Conservation (phyloP, 2,888 invertebrate species). For the Willowsia nigromaculata region DNA sequence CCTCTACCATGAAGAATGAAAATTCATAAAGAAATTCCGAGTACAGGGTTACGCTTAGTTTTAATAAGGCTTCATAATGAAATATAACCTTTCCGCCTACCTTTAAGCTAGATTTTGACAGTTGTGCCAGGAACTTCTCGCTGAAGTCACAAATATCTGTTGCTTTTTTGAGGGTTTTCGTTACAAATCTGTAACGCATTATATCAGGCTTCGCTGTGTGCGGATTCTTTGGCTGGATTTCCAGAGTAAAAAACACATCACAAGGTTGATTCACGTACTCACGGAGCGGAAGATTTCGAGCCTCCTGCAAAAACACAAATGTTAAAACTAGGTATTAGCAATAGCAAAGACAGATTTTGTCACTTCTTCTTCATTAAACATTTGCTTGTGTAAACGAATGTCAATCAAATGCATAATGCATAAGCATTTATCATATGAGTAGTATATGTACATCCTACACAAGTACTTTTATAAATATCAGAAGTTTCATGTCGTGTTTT, state of each 20-base stretch:
- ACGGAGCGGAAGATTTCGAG: constrained; percentile 81
- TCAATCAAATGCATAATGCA: background rate
- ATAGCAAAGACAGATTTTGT: background rate
- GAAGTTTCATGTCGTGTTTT: background rate
- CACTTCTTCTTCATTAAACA: background rate
- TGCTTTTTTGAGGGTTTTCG: constrained; percentile 77
- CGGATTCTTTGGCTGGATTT: constrained; percentile 76
- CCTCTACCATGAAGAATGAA: background rate
- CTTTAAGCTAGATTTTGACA: constrained; percentile 77
- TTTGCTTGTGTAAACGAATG: background rate
- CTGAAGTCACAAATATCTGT: constrained; percentile 77
- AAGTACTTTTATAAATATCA: background rate
- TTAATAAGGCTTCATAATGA: too few species aligned
- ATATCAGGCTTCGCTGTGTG: constrained; percentile 72
- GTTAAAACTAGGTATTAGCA: background rate
- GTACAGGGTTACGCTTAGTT: background rate
- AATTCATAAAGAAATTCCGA: background rate
- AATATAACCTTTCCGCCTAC: too few species aligned
- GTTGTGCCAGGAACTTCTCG: constrained; percentile 78
- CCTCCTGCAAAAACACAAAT: constrained; percentile 79
- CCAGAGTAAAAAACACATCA: constrained; percentile 77
- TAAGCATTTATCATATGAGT: background rate
- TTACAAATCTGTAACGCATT: constrained; percentile 78
- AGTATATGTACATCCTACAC: background rate
- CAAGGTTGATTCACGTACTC: constrained; percentile 81